These are phyloP conservation scores for Psammodynastes pulverulentus DNA, from an alignment of 2,113 vertebrate genomes.

Conservation along the genomic window DNA sequence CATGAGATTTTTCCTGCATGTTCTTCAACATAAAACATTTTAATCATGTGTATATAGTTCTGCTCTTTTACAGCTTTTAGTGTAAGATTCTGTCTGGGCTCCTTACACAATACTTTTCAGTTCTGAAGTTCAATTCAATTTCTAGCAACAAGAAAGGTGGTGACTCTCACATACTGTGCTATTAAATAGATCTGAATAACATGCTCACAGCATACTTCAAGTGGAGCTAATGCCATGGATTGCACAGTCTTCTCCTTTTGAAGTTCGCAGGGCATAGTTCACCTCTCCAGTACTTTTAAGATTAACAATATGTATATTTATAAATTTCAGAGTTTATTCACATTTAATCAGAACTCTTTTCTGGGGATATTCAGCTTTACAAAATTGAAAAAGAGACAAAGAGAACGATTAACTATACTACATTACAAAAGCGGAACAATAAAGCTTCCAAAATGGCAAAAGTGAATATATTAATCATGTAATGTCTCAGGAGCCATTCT, in stretches of 20 bases:
- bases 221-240: neutral
- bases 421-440: neutral
- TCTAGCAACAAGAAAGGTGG: slow-evolving; percentile 17
- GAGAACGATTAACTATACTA: neutral
- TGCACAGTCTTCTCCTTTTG: neutral
- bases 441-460: neutral
- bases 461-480: neutral
- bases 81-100: neutral
- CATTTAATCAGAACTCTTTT: neutral
- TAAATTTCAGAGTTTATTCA: neutral
- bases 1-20: neutral
- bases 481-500: neutral
- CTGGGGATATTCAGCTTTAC: neutral
- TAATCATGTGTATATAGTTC: slow-evolving; percentile 1
- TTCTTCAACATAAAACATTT: slow-evolving; percentile 3
- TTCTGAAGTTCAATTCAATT: slow-evolving; percentile 7
- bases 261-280: neutral
- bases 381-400: neutral
- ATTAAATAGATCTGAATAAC: slow-evolving; percentile 6
- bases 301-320: neutral
- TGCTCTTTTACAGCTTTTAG: slow-evolving; percentile 3
- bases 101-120: slow-evolving; percentile 15
- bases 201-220: neutral
- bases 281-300: neutral
- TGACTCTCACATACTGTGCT: neutral